Percentiles rank a stretch among this genome's conserved stretches.
phyloP scores from a whole-genome alignment of 2,113 vertebrate species.

The Agelaius tricolor region DNA sequence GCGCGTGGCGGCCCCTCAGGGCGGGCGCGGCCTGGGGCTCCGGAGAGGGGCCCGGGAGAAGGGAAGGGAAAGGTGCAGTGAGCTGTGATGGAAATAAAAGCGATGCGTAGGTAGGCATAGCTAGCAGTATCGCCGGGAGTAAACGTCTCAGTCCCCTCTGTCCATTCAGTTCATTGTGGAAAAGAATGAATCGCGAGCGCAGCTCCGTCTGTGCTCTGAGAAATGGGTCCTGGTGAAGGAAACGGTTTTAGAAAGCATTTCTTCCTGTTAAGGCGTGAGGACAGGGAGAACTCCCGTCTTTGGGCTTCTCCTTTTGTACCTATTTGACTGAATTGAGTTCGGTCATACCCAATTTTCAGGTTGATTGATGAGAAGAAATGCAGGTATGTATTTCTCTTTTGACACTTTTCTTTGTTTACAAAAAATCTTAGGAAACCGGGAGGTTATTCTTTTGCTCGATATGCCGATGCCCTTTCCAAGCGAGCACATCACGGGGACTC shows the following conservation, averaged over 20 bases:
- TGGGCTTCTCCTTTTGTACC: background rate
- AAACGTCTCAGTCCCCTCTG: rapidly evolving
- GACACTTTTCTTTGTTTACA: background rate
- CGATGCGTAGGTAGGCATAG: rapidly evolving
- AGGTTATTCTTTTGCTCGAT: background rate
- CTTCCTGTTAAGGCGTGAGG: background rate
- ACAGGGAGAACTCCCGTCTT: background rate
- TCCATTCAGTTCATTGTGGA: background rate
- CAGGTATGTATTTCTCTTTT: background rate
- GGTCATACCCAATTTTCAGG: background rate
- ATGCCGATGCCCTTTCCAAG: background rate
- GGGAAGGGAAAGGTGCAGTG: rapidly evolving
- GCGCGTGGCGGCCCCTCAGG: background rate
- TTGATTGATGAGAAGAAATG: background rate
- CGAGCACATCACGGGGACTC: rapidly evolving
- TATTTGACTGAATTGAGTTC: background rate
- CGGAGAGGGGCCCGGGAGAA: rapidly evolving
- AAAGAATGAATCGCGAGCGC: background rate
- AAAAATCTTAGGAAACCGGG: background rate
- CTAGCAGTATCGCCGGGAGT: background rate
- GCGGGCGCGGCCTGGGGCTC: background rate
- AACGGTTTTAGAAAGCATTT: background rate
- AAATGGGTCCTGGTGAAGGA: background rate
- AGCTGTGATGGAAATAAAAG: background rate
- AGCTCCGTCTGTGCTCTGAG: background rate